Evolutionary conservation across 2,888 invertebrate genomes (phyloP).

Genomic region (Hyposoter didymator): DNA sequence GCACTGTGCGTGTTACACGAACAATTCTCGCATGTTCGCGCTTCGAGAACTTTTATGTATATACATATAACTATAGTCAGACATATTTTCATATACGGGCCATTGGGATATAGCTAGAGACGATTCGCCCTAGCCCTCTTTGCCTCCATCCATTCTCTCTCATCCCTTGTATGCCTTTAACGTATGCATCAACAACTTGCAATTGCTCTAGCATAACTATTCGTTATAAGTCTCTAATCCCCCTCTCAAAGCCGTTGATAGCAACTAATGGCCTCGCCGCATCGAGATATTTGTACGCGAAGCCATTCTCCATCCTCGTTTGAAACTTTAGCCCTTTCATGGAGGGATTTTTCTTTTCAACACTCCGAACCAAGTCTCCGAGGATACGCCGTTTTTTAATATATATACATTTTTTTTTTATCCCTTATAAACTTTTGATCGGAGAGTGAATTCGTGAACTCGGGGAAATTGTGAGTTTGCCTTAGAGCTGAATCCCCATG

Average conservation of each 20-base stretch:
- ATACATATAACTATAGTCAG: background rate
- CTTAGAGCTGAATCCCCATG: background rate
- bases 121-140: constrained; percentile 39
- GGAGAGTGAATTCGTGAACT: background rate
- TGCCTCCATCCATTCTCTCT: constrained; percentile 62
- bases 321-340: constrained; percentile 26
- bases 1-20: constrained; percentile 36
- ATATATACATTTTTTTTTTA: constrained; percentile 5
- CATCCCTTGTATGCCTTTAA: constrained; percentile 69
- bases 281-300: constrained; percentile 57
- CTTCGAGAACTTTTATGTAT: constrained; percentile 15
- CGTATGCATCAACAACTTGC: constrained; percentile 80
- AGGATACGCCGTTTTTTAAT: background rate
- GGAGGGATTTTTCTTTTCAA: constrained; percentile 27
- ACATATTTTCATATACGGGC: constrained; percentile 21
- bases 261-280: constrained; percentile 72
- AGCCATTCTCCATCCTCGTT: constrained; percentile 53
- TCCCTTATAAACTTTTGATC: background rate
- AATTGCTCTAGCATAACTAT: constrained; percentile 79
- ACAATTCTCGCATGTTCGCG: constrained; percentile 44
- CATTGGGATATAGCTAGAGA: constrained; percentile 19
- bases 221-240: constrained; percentile 81
- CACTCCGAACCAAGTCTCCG: background rate
- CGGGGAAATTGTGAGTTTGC: background rate
- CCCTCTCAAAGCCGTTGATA: constrained; percentile 70